Percentiles rank a stretch among this genome's conserved stretches.
These are phyloP conservation scores for Brachionichthys hirsutus DNA, from an alignment of 2,113 vertebrate genomes.

Conservation along the genomic window DNA sequence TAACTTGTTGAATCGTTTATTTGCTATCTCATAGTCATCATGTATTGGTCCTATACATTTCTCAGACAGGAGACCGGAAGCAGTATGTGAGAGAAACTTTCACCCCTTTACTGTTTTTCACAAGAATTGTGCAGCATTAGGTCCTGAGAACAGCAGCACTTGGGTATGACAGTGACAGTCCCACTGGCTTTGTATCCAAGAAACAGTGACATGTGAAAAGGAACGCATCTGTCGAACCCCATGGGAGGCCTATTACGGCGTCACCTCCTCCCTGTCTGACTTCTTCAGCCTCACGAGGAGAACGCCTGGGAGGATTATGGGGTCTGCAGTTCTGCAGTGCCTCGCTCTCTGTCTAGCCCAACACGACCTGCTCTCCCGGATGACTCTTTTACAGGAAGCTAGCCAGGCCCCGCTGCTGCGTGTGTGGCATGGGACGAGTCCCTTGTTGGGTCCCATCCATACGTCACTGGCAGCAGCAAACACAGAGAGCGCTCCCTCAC, in stretches of 20 bases:
- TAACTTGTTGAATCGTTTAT: too few relatives aligned
- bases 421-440: slow-evolving; percentile 66
- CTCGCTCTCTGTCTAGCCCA: slow-evolving; percentile 6
- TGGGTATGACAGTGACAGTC: slow-evolving; percentile 33
- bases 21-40: too few relatives aligned
- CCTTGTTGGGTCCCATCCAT: slow-evolving; percentile 54
- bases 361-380: slow-evolving; percentile 34
- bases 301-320: slow-evolving; percentile 47
- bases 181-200: slow-evolving; percentile 67
- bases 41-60: too few relatives aligned
- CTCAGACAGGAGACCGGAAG: slow-evolving; percentile 26
- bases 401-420: slow-evolving; percentile 53
- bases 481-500: slow-evolving; percentile 51
- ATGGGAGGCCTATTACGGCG: slow-evolving; percentile 57
- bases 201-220: slow-evolving; percentile 52
- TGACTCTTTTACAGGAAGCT: slow-evolving; percentile 51
- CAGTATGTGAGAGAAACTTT: slow-evolving; percentile 25
- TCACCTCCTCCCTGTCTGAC: slow-evolving; percentile 43
- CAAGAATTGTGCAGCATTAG: slow-evolving; percentile 22
- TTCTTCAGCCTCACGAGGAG: slow-evolving; percentile 54
- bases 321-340: slow-evolving; percentile 23
- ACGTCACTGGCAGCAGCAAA: slow-evolving; percentile 57
- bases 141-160: slow-evolving; percentile 22
- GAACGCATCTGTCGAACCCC: slow-evolving; percentile 36
- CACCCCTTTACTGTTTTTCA: slow-evolving; percentile 17